Evolutionary conservation across 2,888 invertebrate species (phyloP).

Genomic region (Taenaris catops): DNA sequence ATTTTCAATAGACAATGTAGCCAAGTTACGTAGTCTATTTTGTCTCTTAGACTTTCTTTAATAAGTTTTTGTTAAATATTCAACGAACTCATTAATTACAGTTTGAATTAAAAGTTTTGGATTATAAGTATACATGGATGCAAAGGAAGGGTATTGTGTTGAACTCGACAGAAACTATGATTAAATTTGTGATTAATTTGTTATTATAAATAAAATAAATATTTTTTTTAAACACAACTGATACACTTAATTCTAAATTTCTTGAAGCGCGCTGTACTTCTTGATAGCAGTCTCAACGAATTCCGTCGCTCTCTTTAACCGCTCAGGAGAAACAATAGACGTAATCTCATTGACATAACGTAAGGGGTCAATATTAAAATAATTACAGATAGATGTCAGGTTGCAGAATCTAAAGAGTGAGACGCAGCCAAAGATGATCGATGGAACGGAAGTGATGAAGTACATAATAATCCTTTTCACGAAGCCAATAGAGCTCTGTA

Average conservation of each 20-base stretch:
- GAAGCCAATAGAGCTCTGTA: conserved; percentile 27
- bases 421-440: conserved; percentile 36
- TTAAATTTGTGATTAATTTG: neutral
- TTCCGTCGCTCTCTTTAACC: conserved; percentile 63
- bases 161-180: neutral
- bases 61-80: too few relatives aligned
- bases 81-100: too few relatives aligned
- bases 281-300: conserved; percentile 74
- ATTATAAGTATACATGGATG: neutral
- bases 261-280: conserved; percentile 46
- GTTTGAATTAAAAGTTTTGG: neutral
- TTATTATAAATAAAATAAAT: conserved; percentile 6
- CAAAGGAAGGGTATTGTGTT: neutral
- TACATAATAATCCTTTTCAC: conserved; percentile 27
- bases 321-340: conserved; percentile 70
- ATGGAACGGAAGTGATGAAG: conserved; percentile 29
- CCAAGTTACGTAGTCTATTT: too few relatives aligned
- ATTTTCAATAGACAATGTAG: too few relatives aligned
- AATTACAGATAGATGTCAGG: conserved; percentile 74
- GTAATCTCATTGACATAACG: conserved; percentile 47
- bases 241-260: conserved; percentile 1
- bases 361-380: conserved; percentile 51
- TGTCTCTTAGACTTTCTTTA: too few relatives aligned
- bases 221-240: neutral
- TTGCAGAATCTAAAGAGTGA: conserved; percentile 62